A percentile compares a stretch with the other conserved stretches of the same genome.
phyloP scores from a whole-genome alignment of 1,140 invertebrate species.

The Phthorimaea operculella region DNA sequence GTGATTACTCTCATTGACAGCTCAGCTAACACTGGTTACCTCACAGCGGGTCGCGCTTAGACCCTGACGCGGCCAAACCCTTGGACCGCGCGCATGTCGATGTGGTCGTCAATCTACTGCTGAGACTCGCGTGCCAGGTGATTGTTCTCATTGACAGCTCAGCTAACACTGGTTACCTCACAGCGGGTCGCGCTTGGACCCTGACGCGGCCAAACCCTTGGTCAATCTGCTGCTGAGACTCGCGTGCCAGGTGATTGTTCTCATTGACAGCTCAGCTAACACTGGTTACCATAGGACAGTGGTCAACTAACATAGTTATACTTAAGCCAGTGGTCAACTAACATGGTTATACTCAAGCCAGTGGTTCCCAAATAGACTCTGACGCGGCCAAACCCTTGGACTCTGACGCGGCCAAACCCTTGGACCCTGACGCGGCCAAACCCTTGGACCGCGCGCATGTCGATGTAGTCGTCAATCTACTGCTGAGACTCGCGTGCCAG shows the following conservation, averaged over 20 bases:
- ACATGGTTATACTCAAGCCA: too few relatives aligned
- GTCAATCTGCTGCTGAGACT: constrained; percentile 92
- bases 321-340: constrained; percentile 84
- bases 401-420: constrained; percentile 76
- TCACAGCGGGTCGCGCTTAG: constrained; percentile 41
- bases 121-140: constrained; percentile 92
- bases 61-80: constrained; percentile 75
- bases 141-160: too few relatives aligned
- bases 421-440: constrained; percentile 73
- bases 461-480: constrained; percentile 91
- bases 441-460: constrained; percentile 92
- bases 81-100: constrained; percentile 93
- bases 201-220: constrained; percentile 80
- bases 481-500: constrained; percentile 91
- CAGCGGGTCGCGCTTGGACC: constrained; percentile 52
- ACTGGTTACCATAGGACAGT: too few relatives aligned
- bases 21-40: too few relatives aligned
- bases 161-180: too few relatives aligned
- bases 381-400: constrained; percentile 61
- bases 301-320: constrained; percentile 80
- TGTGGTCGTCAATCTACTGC: constrained; percentile 89
- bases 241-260: constrained; percentile 94
- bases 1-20: too few relatives aligned
- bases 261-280: too few relatives aligned
- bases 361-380: constrained; percentile 80